Percentiles rank a stretch among this genome's conserved stretches.
phyloP scores from a whole-genome alignment of 2,888 invertebrate species.

The Acholoe squamosa region DNA sequence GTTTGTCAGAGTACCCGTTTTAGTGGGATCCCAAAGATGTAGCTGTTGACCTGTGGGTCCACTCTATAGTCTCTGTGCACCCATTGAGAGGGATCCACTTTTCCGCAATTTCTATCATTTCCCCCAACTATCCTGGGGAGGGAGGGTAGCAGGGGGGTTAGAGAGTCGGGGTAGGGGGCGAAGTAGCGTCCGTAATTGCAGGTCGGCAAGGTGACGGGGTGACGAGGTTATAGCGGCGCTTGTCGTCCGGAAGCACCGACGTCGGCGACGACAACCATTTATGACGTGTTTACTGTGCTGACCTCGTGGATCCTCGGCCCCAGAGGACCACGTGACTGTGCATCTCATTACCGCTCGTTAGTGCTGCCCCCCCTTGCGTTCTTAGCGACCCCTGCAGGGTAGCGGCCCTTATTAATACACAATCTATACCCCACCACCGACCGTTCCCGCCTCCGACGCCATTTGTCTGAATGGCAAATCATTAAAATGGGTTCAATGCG shows the following conservation, averaged over 20 bases:
- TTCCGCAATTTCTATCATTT: background rate
- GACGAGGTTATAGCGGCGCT: background rate
- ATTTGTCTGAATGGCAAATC: slow-evolving; percentile 19
- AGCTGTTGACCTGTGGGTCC: slow-evolving; percentile 44
- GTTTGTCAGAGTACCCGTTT: background rate
- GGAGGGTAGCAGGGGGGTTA: background rate
- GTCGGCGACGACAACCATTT: background rate
- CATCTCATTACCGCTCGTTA: slow-evolving; percentile 54
- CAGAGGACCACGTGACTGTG: background rate
- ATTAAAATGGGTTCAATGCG: slow-evolving; percentile 52
- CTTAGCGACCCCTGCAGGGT: slow-evolving; percentile 18
- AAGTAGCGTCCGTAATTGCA: slow-evolving; percentile 2
- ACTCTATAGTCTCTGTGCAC: background rate
- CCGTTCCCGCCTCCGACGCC: background rate
- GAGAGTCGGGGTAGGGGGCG: background rate
- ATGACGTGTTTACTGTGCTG: slow-evolving; percentile 2
- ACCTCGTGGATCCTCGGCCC: background rate
- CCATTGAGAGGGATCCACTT: background rate
- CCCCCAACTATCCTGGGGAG: background rate
- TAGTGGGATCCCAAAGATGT: background rate
- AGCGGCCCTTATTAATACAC: slow-evolving; percentile 50
- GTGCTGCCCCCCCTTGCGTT: background rate
- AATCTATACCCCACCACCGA: slow-evolving; percentile 3
- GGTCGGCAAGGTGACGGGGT: slow-evolving; percentile 36
- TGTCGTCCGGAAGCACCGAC: background rate